Evolutionary conservation across 2,888 invertebrate species (phyloP), one percentile per base, ranked within the genome.

Genomic region (Sarcophaga carnaria): DNA sequence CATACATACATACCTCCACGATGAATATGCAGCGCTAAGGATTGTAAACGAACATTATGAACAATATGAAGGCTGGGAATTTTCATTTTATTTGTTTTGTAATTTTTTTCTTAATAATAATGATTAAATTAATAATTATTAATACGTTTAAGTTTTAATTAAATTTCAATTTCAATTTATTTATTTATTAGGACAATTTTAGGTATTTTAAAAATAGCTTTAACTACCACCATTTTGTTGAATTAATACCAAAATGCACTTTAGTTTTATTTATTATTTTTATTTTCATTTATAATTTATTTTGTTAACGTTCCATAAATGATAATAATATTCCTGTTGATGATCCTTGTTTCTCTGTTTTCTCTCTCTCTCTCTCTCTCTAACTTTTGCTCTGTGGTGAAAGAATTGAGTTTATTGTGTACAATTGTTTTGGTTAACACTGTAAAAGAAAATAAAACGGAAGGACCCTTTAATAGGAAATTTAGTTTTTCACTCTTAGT

Each of bases 311-410:
- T 76, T 85, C 71, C 63, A 67, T 66, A 75, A 79, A 6, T 1
- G 6, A 6, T 37, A 37, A 37, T 37, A 6, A 6, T 37, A 37
- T 66, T 62, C 60, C 59, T 70, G 59, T 62, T 27, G 54, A 37
- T 22, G 49, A 11, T 59, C 62, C 85, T 49, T 82, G 74, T 85
- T n/a, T n/a, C n/a, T n/a, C 80, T 81, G 27, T 75, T 72, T 83
- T 79, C 20, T 14, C 5, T 49, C 22, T 54, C 12, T 69, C 45
- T 37, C 63, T 80, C 49, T 37, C 37, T 37, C 37, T 87, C 74
- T 80, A 27, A 64, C 71, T 54, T 14, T 59, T 37, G 37, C 45
- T 70, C n/a, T 64, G n/a, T 70, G 66, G 75, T 85, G 49, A 45
- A 77, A 72, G 59, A 75, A 70, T 59, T 66, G 79, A 84, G 79